Percentiles rank a stretch among this genome's conserved stretches.
Conservation (phyloP, 2,888 invertebrate species). For the Polyommatus icarus region DNA sequence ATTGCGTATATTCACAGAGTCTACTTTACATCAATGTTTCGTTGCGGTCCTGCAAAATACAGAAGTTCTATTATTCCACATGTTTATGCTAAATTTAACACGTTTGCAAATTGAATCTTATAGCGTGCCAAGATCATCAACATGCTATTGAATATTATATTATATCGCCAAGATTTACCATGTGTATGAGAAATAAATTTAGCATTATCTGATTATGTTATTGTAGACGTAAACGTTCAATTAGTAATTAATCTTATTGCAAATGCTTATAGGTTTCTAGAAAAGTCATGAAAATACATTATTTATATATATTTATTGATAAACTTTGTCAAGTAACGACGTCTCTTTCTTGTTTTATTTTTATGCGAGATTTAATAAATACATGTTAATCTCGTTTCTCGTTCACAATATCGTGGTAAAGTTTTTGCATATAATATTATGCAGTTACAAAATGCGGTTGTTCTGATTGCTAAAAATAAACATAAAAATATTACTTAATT, state of each 20-base stretch:
- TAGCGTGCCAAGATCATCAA: conserved; percentile 76
- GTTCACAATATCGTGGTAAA: neutral
- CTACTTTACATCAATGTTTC: neutral
- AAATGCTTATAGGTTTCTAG: no score
- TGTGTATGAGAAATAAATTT: conserved; percentile 33
- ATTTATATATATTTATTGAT: no score
- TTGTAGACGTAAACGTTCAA: no score
- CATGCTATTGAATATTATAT: conserved; percentile 64
- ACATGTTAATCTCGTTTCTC: neutral
- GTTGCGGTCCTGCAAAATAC: neutral
- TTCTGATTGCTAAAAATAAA: neutral
- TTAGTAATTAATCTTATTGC: no score
- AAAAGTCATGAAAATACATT: no score
- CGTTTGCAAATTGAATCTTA: conserved; percentile 42
- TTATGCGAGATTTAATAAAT: neutral
- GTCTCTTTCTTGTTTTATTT: neutral
- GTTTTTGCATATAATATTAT: neutral
- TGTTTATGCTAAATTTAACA: conserved; percentile 46
- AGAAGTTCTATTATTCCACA: neutral
- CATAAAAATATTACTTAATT: neutral
- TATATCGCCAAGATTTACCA: conserved; percentile 48
- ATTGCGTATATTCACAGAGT: neutral
- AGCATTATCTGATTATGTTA: neutral
- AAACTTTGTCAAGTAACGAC: no score
- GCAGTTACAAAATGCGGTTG: neutral